Percentiles rank a stretch among this genome's conserved stretches.
These are phyloP conservation scores for Neoseiulus cucumeris DNA, from an alignment of 1,140 invertebrate genomes.

Conservation along the genomic window DNA sequence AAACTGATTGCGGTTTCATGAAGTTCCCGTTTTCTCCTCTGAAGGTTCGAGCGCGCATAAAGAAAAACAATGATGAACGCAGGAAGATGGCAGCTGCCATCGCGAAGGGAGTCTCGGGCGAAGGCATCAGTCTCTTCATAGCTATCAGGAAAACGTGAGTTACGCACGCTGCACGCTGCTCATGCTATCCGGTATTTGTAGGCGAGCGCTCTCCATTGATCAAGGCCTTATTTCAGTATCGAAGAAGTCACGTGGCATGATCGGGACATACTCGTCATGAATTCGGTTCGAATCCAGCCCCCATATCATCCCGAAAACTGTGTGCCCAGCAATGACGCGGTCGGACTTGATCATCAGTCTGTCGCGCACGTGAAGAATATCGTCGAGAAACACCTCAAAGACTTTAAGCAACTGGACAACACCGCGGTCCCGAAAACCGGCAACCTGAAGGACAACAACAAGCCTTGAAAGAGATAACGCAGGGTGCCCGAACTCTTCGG, in stretches of 20 bases:
- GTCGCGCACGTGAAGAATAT: slow-evolving; percentile 4
- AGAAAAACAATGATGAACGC: not conserved
- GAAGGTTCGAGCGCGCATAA: not conserved
- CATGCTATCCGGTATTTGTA: not conserved
- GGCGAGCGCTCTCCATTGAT: too few relatives aligned
- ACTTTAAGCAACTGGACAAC: too few relatives aligned
- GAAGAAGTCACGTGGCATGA: slow-evolving; percentile 9
- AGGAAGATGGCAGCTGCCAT: not conserved
- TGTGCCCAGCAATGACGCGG: not conserved
- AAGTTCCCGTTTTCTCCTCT: not conserved
- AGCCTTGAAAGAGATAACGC: too few relatives aligned
- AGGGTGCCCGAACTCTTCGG: too few relatives aligned
- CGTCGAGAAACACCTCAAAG: slow-evolving; percentile 6
- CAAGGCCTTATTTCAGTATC: not conserved
- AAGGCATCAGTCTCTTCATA: not conserved
- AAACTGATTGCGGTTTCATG: too few relatives aligned
- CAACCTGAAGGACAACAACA: too few relatives aligned
- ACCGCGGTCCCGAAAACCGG: too few relatives aligned
- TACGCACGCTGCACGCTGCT: not conserved
- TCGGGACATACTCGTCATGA: not conserved
- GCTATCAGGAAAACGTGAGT: slow-evolving; percentile 6
- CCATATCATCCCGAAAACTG: not conserved
- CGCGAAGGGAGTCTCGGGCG: not conserved
- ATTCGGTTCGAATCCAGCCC: not conserved
- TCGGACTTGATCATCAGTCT: not conserved